These are phyloP conservation scores for Scomber colias DNA, from an alignment of 2,113 vertebrate species.

Conservation along the genomic window DNA sequence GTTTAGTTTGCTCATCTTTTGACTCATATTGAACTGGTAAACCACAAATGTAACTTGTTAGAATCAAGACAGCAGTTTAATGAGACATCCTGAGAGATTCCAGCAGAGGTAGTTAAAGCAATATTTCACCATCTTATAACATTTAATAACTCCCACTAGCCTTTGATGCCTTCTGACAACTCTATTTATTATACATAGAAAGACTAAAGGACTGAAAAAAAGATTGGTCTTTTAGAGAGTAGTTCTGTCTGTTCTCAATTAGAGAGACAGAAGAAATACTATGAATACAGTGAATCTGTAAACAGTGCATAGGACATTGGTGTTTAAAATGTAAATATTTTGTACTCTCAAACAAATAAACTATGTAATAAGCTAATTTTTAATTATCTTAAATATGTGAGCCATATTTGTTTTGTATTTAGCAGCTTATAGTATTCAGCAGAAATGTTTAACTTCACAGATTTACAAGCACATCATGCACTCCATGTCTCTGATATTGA, in stretches of 20 bases:
- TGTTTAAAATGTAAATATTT: not conserved
- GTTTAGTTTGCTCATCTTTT: not conserved
- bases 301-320: not conserved
- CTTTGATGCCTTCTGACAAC: slow-evolving; percentile 38
- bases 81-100: slow-evolving; percentile 31
- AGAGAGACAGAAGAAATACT: not conserved
- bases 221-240: slow-evolving; percentile 17
- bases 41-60: slow-evolving; percentile 12
- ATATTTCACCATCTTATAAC: slow-evolving; percentile 52
- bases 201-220: not conserved
- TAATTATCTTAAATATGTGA: no score
- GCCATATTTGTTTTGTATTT: no score
- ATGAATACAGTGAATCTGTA: not conserved
- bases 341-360: not conserved
- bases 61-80: slow-evolving; percentile 25
- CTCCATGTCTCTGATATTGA: no score
- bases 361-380: no score
- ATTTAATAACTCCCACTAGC: slow-evolving; percentile 49
- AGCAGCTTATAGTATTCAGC: no score
- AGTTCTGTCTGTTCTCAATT: slow-evolving; percentile 32
- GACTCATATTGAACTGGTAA: slow-evolving; percentile 8
- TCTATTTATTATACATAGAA: slow-evolving; percentile 54
- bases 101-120: slow-evolving; percentile 25
- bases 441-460: no score
- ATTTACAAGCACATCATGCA: no score